phyloP scores from a whole-genome alignment of 2,888 invertebrate genomes.

The Lithophane ornitopus region DNA sequence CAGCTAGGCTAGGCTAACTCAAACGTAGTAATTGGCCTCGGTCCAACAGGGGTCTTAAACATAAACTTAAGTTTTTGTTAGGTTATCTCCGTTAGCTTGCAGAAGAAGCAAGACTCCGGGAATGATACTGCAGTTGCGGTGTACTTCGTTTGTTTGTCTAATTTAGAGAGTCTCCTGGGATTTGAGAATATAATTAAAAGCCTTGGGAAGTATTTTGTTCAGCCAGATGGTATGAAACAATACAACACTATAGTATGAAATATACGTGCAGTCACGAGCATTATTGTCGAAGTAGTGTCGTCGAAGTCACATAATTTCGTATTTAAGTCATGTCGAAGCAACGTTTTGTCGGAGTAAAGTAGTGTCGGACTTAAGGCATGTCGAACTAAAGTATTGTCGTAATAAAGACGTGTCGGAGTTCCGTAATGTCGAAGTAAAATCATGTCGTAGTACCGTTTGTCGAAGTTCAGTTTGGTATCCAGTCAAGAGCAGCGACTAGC shows the following conservation, averaged over 20 bases:
- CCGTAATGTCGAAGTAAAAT: too few relatives aligned
- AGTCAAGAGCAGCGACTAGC: too few relatives aligned
- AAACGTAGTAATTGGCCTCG: conserved; percentile 56
- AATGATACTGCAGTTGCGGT: conserved; percentile 23
- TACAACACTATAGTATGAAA: neutral
- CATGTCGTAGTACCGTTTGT: too few relatives aligned
- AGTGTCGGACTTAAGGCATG: too few relatives aligned
- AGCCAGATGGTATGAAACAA: neutral
- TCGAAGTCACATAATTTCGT: too few relatives aligned
- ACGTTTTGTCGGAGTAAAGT: too few relatives aligned
- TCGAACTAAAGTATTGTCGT: too few relatives aligned
- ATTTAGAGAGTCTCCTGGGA: neutral
- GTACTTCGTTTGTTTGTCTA: neutral
- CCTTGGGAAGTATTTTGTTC: neutral
- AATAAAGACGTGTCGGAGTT: too few relatives aligned
- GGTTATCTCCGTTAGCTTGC: conserved; percentile 28
- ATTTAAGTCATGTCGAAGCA: too few relatives aligned
- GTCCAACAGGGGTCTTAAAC: conserved; percentile 49
- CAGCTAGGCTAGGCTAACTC: conserved; percentile 29
- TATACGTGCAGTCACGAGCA: too few relatives aligned
- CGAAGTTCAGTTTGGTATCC: too few relatives aligned
- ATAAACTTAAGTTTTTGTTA: conserved; percentile 53
- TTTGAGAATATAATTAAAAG: conserved; percentile 2
- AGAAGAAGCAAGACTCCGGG: neutral
- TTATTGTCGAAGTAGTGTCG: too few relatives aligned